Evolutionary conservation across 2,113 vertebrate species (phyloP).

Genomic region (Heptranchias perlo): DNA sequence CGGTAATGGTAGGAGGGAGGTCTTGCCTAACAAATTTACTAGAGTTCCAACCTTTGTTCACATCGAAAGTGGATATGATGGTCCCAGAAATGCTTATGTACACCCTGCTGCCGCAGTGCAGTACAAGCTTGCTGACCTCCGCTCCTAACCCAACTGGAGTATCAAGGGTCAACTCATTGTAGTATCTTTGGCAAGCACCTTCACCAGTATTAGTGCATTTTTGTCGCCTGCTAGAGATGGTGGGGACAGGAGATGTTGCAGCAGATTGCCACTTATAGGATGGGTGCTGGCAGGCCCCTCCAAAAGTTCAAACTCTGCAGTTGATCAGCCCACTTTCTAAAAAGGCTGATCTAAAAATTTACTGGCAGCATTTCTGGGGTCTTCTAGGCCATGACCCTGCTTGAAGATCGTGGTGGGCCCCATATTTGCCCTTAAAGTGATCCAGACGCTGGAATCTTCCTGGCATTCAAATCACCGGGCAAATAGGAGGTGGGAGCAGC

Average conservation of each 20-base stretch:
- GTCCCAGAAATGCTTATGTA: not conserved
- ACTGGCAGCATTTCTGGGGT: not conserved
- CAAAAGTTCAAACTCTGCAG: not conserved
- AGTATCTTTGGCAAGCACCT: no score
- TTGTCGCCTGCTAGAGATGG: not conserved
- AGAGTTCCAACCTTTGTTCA: not conserved
- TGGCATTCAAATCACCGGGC: not conserved
- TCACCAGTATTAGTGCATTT: not conserved
- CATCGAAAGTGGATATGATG: not conserved
- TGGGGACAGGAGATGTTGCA: not conserved
- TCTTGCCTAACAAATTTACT: no score
- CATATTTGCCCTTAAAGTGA: not conserved
- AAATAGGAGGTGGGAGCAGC: not conserved
- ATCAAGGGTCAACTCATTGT: not conserved
- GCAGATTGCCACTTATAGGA: no score
- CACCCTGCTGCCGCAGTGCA: not conserved
- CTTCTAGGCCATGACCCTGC: not conserved
- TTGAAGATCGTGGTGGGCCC: not conserved
- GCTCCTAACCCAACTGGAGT: not conserved
- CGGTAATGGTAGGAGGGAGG: no score
- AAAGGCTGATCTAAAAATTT: not conserved
- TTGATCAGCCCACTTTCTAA: not conserved
- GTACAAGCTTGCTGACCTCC: not conserved
- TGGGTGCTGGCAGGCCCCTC: no score
- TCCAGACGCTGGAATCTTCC: not conserved